phyloP scores from a whole-genome alignment of 2,113 vertebrate genomes.

The Mormyrus iriodes region DNA sequence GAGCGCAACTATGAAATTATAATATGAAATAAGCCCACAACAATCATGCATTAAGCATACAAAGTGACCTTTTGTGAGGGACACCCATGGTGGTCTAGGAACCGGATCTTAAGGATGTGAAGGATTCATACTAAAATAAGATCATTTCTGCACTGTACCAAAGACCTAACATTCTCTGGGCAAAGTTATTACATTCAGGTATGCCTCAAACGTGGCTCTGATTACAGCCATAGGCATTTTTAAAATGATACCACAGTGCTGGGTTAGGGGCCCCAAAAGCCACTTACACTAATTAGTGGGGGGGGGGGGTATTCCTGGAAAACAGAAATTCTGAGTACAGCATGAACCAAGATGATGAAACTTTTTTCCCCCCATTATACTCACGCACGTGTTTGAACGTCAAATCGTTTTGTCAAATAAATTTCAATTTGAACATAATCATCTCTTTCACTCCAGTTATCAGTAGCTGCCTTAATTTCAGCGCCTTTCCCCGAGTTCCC shows the following conservation, averaged over 20 bases:
- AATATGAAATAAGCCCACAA: not conserved
- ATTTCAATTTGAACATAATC: not conserved
- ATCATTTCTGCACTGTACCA: not conserved
- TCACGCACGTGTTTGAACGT: not conserved
- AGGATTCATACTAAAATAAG: not conserved
- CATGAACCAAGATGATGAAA: not conserved
- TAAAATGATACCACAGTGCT: not conserved
- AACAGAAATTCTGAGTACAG: not conserved
- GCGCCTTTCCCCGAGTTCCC: not conserved
- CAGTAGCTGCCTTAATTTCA: not conserved
- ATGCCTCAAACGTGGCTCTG: not conserved
- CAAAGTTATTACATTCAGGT: not conserved
- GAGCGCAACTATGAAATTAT: slow-evolving; percentile 4
- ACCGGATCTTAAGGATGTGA: not conserved
- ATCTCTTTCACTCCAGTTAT: not conserved
- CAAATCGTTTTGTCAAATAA: not conserved
- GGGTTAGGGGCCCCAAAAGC: not conserved
- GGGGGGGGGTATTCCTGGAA: not conserved
- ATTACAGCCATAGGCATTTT: not conserved
- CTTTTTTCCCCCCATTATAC: not conserved
- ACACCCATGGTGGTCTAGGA: not conserved
- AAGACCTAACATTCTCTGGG: not conserved
- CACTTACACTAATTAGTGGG: not conserved
- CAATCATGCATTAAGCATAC: not conserved
- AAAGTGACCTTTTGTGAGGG: not conserved